phyloP scores from a whole-genome alignment of 2,888 invertebrate genomes.

The Polylopha cassiicola region DNA sequence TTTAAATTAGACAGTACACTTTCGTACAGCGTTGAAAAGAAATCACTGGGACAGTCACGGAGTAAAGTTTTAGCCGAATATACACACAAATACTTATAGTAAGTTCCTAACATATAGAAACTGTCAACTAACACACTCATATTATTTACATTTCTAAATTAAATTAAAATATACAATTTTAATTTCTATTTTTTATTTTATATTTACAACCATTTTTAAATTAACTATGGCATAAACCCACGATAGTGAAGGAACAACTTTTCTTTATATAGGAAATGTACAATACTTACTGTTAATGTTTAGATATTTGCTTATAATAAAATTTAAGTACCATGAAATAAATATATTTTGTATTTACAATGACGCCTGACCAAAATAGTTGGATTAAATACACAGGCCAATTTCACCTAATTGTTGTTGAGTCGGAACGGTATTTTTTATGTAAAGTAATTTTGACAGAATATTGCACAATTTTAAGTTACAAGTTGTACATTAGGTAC shows the following conservation, averaged over 20 bases:
- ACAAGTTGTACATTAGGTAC: too few species aligned
- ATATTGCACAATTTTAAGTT: too few species aligned
- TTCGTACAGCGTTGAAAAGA: conserved; percentile 31
- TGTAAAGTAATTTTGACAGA: too few species aligned
- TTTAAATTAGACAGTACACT: conserved; percentile 56
- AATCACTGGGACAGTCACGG: conserved; percentile 45
- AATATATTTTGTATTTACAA: conserved; percentile 47
- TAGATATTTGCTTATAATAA: conserved; percentile 10
- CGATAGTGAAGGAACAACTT: conserved; percentile 44
- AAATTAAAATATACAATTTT: conserved; percentile 25
- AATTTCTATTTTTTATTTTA: conserved; percentile 6
- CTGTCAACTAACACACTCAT: conserved; percentile 38
- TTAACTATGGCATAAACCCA: conserved; percentile 25
- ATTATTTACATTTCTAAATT: conserved; percentile 38
- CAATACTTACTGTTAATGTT: conserved; percentile 29
- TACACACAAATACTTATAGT: conserved; percentile 53
- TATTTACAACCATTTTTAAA: conserved; percentile 16
- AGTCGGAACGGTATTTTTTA: too few species aligned
- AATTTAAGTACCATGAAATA: conserved; percentile 47
- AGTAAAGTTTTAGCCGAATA: conserved; percentile 44
- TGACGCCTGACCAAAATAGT: too few species aligned
- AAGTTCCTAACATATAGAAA: conserved; percentile 26
- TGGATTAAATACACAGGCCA: too few species aligned
- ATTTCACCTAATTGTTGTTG: too few species aligned
- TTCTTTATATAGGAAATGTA: conserved; percentile 34